These are phyloP conservation scores for Gadus macrocephalus DNA, from an alignment of 2,113 vertebrate genomes.

Conservation along the genomic window DNA sequence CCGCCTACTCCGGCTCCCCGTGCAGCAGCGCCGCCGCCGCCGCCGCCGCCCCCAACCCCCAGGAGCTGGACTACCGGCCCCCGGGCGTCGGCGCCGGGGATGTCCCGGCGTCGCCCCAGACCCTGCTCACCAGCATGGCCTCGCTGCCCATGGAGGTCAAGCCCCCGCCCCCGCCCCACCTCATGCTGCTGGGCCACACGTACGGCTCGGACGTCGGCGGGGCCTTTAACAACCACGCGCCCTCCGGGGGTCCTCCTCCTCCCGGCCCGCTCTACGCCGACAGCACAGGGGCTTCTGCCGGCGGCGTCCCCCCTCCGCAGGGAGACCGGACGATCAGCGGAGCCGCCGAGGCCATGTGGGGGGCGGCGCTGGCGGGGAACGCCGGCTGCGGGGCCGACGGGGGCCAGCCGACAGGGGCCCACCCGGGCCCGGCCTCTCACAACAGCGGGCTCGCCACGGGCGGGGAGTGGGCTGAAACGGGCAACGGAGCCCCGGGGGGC, in stretches of 20 bases:
- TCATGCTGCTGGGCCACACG: slow-evolving; percentile 60
- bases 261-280: slow-evolving; percentile 42
- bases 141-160: slow-evolving; percentile 62
- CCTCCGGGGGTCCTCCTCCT: slow-evolving; percentile 31
- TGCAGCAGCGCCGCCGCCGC: slow-evolving; percentile 42
- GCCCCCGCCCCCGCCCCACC: slow-evolving; percentile 64
- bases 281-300: slow-evolving; percentile 13
- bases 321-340: slow-evolving; percentile 47
- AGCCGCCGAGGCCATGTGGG: slow-evolving; percentile 45
- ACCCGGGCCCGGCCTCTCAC: slow-evolving; percentile 33
- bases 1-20: slow-evolving; percentile 63
- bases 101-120: slow-evolving; percentile 10
- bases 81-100: not conserved
- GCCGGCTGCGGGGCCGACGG: slow-evolving; percentile 35
- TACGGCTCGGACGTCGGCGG: slow-evolving; percentile 48
- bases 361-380: slow-evolving; percentile 24
- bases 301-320: slow-evolving; percentile 28
- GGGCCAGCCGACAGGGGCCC: slow-evolving; percentile 1
- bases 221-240: not conserved
- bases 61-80: slow-evolving; percentile 56
- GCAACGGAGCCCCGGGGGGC: slow-evolving; percentile 43
- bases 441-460: slow-evolving; percentile 32
- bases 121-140: slow-evolving; percentile 53
- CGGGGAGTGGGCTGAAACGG: slow-evolving; percentile 27
- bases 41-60: slow-evolving; percentile 34